A percentile compares a stretch with the other conserved stretches of the same genome.
phyloP scores from a whole-genome alignment of 2,797 vertebrate species.

The Chrysocyon brachyurus region DNA sequence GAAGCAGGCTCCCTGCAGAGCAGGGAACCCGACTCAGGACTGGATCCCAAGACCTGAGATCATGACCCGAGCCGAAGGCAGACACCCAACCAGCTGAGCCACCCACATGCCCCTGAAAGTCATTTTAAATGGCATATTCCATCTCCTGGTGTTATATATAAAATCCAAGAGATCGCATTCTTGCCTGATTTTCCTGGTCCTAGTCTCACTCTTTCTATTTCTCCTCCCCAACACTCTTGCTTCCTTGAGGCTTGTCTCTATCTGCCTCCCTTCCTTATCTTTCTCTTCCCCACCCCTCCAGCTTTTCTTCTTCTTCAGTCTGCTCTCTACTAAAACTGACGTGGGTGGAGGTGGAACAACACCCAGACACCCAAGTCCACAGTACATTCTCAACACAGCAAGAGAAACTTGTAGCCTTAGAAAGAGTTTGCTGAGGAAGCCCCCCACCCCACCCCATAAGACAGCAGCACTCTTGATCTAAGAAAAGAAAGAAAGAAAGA shows the following conservation, averaged over 20 bases:
- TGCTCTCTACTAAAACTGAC: conserved; percentile 41
- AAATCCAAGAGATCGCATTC: not conserved
- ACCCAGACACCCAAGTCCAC: not conserved
- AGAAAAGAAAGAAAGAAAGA: not conserved
- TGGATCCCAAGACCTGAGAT: too few species aligned
- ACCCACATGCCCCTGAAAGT: not conserved
- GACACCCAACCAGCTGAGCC: too few species aligned
- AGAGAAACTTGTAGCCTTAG: not conserved
- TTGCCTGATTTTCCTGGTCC: not conserved
- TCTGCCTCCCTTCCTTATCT: not conserved
- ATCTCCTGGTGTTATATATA: not conserved
- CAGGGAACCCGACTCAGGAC: too few species aligned
- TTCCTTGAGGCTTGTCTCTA: not conserved
- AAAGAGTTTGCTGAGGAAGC: not conserved
- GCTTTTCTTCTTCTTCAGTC: not conserved
- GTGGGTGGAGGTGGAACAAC: not conserved
- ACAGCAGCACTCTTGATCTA: not conserved
- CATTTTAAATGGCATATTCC: not conserved
- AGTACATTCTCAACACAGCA: not conserved
- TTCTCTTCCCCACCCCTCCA: too few species aligned
- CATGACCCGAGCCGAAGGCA: too few species aligned
- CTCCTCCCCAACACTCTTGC: not conserved
- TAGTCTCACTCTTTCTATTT: not conserved
- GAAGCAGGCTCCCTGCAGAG: too few species aligned
- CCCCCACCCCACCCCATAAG: not conserved